phyloP scores from a whole-genome alignment of 2,113 vertebrate species.

The Natator depressus region DNA sequence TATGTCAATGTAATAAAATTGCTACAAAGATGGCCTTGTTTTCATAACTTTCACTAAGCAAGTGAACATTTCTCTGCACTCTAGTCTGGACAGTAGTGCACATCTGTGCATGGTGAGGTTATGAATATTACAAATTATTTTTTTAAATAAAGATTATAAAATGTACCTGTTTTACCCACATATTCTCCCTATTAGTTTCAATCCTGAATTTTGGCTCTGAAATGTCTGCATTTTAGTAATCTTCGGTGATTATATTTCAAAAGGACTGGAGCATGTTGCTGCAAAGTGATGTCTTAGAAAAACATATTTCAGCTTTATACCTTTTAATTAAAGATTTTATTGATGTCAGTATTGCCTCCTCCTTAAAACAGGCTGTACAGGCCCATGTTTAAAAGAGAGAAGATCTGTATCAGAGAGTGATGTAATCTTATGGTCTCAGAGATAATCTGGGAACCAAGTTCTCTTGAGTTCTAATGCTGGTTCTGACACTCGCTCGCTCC shows the following conservation, averaged over 20 bases:
- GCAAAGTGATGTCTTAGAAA: not conserved
- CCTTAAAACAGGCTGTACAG: not conserved
- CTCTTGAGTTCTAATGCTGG: not conserved
- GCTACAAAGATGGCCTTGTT: rapidly evolving
- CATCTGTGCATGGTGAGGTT: not conserved
- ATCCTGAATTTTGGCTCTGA: not conserved
- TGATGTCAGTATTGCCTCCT: not conserved
- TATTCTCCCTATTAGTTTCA: not conserved
- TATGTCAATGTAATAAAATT: not conserved
- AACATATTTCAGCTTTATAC: rapidly evolving
- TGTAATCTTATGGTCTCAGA: not conserved
- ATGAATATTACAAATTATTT: not conserved
- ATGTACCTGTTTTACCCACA: not conserved
- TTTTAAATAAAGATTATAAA: not conserved
- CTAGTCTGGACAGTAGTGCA: not conserved
- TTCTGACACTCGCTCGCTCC: not conserved
- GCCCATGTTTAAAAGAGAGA: not conserved
- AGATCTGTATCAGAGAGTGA: not conserved
- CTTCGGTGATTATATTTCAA: not conserved
- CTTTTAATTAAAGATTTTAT: not conserved
- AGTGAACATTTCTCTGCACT: not conserved
- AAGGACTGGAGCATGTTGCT: not conserved
- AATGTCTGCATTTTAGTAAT: not conserved
- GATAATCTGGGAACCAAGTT: not conserved
- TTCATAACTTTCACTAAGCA: not conserved